Percentiles rank a stretch among this genome's conserved stretches.
Conservation (phyloP, 2,888 invertebrate species). For the Operophtera brumata region DNA sequence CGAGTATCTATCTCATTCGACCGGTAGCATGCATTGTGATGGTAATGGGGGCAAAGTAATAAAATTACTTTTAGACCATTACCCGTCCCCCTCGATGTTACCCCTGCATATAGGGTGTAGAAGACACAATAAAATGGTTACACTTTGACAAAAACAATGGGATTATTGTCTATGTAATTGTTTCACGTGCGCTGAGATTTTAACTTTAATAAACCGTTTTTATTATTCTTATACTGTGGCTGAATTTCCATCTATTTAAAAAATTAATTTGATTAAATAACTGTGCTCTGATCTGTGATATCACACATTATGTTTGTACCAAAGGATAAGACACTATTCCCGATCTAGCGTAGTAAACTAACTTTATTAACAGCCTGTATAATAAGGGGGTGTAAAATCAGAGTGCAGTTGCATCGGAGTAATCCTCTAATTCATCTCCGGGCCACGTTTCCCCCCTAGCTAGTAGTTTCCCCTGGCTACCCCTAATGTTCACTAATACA, state of each 20-base stretch:
- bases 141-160: conserved; percentile 65
- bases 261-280: background rate
- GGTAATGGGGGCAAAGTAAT: conserved; percentile 80
- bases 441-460: conserved; percentile 43
- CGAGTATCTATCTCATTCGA: conserved; percentile 61
- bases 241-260: background rate
- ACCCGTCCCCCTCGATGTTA: conserved; percentile 66
- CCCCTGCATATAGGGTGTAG: conserved; percentile 68
- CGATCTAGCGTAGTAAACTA: background rate
- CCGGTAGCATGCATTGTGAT: conserved; percentile 78
- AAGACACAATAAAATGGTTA: conserved; percentile 64
- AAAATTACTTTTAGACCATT: conserved; percentile 81
- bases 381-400: conserved; percentile 70
- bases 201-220: conserved; percentile 11
- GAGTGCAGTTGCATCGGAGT: conserved; percentile 77
- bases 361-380: conserved; percentile 53
- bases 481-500: conserved; percentile 64
- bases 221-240: conserved; percentile 21
- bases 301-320: background rate
- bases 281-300: background rate
- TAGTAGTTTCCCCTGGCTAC: conserved; percentile 23
- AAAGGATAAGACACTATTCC: background rate
- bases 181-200: conserved; percentile 52
- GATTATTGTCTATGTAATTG: conserved; percentile 70
- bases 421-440: conserved; percentile 79